Evolutionary conservation across 2,797 vertebrate species (phyloP).

Genomic region (Fistularia tabacaria): DNA sequence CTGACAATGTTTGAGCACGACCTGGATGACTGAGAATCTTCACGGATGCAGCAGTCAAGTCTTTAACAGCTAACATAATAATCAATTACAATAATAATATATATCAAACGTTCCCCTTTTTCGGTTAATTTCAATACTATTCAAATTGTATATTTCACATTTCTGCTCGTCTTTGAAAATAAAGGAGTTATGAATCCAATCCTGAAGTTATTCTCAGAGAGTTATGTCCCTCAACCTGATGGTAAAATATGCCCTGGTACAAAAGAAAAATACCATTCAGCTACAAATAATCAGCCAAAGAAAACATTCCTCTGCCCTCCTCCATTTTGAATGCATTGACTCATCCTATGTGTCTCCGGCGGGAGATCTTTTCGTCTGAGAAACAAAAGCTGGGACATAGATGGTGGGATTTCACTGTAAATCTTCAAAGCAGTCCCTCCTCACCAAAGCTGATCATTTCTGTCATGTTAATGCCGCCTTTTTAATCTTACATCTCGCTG

Average conservation of each 20-base stretch:
- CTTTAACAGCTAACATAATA: too few relatives aligned
- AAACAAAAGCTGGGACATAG: constrained; percentile 66
- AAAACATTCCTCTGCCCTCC: constrained; percentile 11
- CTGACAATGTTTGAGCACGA: too few relatives aligned
- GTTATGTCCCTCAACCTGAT: neutral
- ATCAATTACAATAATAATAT: too few relatives aligned
- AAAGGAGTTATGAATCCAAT: too few relatives aligned
- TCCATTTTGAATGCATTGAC: constrained; percentile 41
- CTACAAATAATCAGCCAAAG: constrained; percentile 39
- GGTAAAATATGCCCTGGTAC: constrained; percentile 15
- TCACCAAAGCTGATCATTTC: constrained; percentile 53
- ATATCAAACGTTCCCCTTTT: too few relatives aligned
- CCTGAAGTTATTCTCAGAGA: neutral
- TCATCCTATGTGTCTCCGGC: constrained; percentile 44
- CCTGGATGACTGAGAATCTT: too few relatives aligned
- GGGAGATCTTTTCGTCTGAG: constrained; percentile 30
- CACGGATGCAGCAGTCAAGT: too few relatives aligned
- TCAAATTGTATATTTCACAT: too few relatives aligned
- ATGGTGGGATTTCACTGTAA: constrained; percentile 68
- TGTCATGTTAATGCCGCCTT: constrained; percentile 56
- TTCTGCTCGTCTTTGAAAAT: too few relatives aligned
- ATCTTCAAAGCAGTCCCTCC: constrained; percentile 71
- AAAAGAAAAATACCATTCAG: constrained; percentile 33
- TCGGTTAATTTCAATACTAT: too few relatives aligned
- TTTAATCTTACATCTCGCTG: constrained; percentile 17